These are phyloP conservation scores for Cyprinella venusta DNA, from an alignment of 2,797 vertebrate genomes.

Conservation along the genomic window DNA sequence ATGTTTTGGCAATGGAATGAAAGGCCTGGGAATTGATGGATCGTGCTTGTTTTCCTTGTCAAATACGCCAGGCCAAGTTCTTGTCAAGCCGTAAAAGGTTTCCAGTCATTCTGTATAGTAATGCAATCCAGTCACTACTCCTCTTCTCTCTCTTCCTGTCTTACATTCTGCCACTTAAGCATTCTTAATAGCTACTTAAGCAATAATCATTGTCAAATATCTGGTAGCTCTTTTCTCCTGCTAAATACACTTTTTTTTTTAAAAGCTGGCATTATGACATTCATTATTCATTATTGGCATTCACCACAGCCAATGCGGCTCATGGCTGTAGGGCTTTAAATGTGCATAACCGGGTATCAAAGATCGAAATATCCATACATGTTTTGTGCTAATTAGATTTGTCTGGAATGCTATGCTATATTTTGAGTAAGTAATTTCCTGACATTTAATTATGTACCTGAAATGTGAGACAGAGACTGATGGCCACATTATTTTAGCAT, in stretches of 20 bases:
- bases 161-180: conserved; percentile 43
- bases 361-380: conserved; percentile 63
- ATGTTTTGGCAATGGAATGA: conserved; percentile 73
- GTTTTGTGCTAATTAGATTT: conserved; percentile 74
- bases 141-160: conserved; percentile 29
- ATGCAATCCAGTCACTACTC: conserved; percentile 70
- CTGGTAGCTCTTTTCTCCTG: conserved; percentile 17
- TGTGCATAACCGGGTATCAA: conserved; percentile 69
- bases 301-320: conserved; percentile 11
- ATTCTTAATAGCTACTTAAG: conserved; percentile 40
- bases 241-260: neutral
- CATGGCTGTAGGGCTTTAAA: conserved; percentile 48
- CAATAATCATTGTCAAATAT: conserved; percentile 36
- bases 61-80: conserved; percentile 70
- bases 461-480: conserved; percentile 66
- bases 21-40: conserved; percentile 70
- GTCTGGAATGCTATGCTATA: conserved; percentile 78
- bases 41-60: conserved; percentile 77
- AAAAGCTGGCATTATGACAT: neutral
- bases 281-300: too few species aligned
- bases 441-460: conserved; percentile 72
- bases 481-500: conserved; percentile 70
- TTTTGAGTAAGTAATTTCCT: conserved; percentile 78
- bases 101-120: conserved; percentile 75
- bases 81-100: conserved; percentile 72